Evolutionary conservation across 2,888 invertebrate species (phyloP), one percentile per base, ranked within the genome.

Genomic region (Nymphalis c-album): DNA sequence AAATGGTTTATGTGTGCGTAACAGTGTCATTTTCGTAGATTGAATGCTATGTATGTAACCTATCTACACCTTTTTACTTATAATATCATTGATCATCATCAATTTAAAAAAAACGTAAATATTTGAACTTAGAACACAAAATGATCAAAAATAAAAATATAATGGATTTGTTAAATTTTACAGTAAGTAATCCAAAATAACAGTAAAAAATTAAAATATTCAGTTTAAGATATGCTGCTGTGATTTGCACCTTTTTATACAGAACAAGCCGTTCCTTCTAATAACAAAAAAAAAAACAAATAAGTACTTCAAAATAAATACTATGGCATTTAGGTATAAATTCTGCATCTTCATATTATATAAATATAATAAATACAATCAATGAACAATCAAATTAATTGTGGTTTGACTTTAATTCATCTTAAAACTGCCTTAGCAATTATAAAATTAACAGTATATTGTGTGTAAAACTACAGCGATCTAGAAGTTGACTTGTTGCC

Each of bases 401-500:
- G 1, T n/a, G 7, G 0, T 17, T 17, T 26, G 17, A 26, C 26
- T 53, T 53, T 53, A 51, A 22, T 51, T 51, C 5, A 26, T 53
- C 26, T 53, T 6, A 53, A 22, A 26, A 31, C 26, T 53, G 53
- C 26, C 31, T 17, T 16, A 26, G 26, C 16, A 16, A 26, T 26
- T 7, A 53, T 26, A 26, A 6, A 26, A 26, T 35, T 13, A 10
- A 40, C 48, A n/a, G 13, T 48, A 48, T 48, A 48, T 48, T 18
- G 48, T 18, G 8, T 18, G 22, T 40, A 59, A 20, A 67, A 58
- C 35, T 53, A 65, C 31, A 46, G 48, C 67, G 13, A 46, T 80
- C 87, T 95, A 97, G 85, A 95, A 96, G 79, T 95, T 94, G 70
- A 97, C 95, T 94, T 97, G 97, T 67, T 92, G 93, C 75, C 97